Conservation (phyloP, 92 coral and sea anemone species). For the Chrysogorgia sp. region DNA sequence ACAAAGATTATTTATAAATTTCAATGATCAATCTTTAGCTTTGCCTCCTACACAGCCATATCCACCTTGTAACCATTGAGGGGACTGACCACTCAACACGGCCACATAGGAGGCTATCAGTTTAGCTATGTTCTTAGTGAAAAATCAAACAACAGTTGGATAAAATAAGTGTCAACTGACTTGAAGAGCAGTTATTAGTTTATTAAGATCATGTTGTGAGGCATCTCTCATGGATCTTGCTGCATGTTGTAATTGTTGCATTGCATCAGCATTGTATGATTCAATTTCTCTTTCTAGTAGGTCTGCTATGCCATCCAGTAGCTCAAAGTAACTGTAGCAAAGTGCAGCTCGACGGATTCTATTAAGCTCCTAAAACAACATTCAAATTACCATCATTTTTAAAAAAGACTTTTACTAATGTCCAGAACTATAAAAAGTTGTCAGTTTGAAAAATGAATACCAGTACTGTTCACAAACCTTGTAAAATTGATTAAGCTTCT, state of each 20-base stretch:
- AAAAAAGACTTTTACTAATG: neutral
- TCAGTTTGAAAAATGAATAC: neutral
- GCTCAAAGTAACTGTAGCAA: constrained; percentile 87
- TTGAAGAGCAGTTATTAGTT: constrained; percentile 77
- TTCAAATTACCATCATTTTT: too few species aligned
- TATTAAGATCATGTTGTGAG: constrained; percentile 86
- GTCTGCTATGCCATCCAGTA: constrained; percentile 83
- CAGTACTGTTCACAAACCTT: constrained; percentile 68
- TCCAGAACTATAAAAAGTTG: neutral
- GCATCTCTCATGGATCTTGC: constrained; percentile 83
- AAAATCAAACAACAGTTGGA: neutral
- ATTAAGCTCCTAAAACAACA: constrained; percentile 88
- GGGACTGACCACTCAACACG: neutral
- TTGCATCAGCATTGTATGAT: constrained; percentile 77
- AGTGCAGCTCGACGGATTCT: constrained; percentile 96
- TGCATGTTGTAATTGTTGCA: constrained; percentile 87
- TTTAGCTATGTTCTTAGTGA: too few species aligned
- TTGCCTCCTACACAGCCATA: too few species aligned
- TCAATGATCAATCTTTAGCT: too few species aligned
- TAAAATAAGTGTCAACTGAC: constrained; percentile 20
- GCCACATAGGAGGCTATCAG: too few species aligned
- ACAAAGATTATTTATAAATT: too few species aligned
- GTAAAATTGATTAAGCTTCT: constrained; percentile 89
- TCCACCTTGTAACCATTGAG: too few species aligned
- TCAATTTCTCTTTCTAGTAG: constrained; percentile 86